phyloP scores from a whole-genome alignment of 2,888 invertebrate genomes.

The Dysmachus trigonus region DNA sequence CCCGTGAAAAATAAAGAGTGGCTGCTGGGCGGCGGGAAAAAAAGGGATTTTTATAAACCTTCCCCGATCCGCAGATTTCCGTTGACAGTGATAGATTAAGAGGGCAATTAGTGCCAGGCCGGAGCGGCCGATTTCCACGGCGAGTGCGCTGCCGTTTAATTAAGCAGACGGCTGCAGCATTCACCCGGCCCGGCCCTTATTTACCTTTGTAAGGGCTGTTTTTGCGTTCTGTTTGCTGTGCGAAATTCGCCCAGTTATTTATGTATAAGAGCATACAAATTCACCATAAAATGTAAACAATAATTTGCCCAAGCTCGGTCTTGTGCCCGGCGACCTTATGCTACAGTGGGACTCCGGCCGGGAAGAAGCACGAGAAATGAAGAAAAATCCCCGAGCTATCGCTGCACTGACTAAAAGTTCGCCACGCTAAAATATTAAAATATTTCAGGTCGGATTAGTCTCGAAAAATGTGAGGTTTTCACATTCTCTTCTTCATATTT shows the following conservation, averaged over 20 bases:
- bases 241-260: not conserved
- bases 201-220: constrained; percentile 2
- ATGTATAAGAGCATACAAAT: not conserved
- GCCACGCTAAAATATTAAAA: constrained; percentile 25
- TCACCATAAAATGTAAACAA: constrained; percentile 23
- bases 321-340: not conserved
- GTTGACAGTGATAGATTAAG: constrained; percentile 28
- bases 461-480: constrained; percentile 20
- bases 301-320: not conserved
- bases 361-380: not conserved
- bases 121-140: not conserved
- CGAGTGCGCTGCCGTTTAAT: not conserved
- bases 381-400: not conserved
- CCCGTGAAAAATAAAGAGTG: not conserved
- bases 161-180: not conserved
- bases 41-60: not conserved
- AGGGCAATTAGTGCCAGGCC: constrained; percentile 7
- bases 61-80: not conserved
- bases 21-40: not conserved
- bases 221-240: not conserved
- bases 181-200: not conserved
- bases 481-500: not conserved
- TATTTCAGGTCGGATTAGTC: constrained; percentile 12
- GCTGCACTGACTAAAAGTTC: constrained; percentile 3
- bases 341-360: not conserved